phyloP scores from a whole-genome alignment of 2,797 vertebrate genomes.

The Typhlichthys eigenmanni region DNA sequence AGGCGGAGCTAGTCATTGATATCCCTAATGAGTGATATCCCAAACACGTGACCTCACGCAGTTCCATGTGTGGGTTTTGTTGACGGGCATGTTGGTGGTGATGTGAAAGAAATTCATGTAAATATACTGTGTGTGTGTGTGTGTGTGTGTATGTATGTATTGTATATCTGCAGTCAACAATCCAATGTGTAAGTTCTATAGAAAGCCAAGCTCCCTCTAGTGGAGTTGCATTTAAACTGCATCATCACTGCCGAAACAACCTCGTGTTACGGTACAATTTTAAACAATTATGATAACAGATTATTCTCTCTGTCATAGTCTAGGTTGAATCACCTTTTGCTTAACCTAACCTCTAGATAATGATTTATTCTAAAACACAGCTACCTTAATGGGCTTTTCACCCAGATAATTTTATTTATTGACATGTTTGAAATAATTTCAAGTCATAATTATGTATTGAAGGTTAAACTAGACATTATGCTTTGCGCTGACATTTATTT shows the following conservation, averaged over 20 bases:
- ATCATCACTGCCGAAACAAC: conserved; percentile 30
- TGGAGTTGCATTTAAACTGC: conserved; percentile 46
- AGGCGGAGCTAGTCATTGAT: conserved; percentile 91
- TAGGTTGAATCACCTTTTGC: neutral
- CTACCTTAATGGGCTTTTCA: too few species aligned
- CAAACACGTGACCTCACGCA: conserved; percentile 27
- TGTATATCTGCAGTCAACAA: conserved; percentile 12
- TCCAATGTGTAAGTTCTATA: conserved; percentile 12
- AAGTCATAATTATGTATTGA: too few species aligned
- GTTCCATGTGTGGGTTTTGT: conserved; percentile 25
- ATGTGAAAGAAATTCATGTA: neutral
- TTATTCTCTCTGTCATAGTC: neutral
- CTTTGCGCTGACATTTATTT: too few species aligned
- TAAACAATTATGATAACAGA: conserved; percentile 6
- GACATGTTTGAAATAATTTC: too few species aligned
- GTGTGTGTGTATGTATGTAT: neutral
- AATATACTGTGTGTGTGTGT: conserved; percentile 5
- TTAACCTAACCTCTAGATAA: too few species aligned
- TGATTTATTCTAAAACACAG: too few species aligned
- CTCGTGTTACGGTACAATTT: conserved; percentile 1
- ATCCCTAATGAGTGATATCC: conserved; percentile 83
- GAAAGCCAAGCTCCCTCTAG: conserved; percentile 37
- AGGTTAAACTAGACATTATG: too few species aligned
- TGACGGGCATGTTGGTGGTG: neutral
- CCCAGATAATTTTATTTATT: too few species aligned